Evolutionary conservation across 2,113 vertebrate genomes (phyloP).

Genomic region (Thalassoma bifasciatum): DNA sequence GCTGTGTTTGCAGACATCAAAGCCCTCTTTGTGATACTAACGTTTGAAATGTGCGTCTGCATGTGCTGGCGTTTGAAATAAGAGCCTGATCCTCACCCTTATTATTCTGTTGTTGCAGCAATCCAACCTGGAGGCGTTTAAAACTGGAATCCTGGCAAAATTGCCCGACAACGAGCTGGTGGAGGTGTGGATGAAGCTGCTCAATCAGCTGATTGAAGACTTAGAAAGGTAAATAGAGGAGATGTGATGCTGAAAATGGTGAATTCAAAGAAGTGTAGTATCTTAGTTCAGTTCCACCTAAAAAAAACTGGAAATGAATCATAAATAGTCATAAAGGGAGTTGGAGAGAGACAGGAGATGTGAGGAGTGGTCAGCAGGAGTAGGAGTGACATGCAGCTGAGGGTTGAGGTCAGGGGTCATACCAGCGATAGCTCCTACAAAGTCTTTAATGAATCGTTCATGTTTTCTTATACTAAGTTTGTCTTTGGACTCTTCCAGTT

Average conservation of each 20-base stretch:
- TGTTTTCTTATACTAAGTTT: not conserved
- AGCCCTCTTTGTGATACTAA: not conserved
- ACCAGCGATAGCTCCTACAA: no score
- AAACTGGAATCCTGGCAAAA: conserved; percentile 89
- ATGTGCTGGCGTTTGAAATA: not conserved
- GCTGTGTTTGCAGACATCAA: not conserved
- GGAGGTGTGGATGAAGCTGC: conserved; percentile 90
- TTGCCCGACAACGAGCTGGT: conserved; percentile 80
- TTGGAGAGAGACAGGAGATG: no score
- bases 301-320: no score
- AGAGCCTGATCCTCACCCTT: conserved; percentile 7
- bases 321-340: no score
- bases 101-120: conserved; percentile 82
- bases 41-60: not conserved
- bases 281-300: no score
- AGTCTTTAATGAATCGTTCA: not conserved
- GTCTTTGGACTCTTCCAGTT: conserved; percentile 55
- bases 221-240: conserved; percentile 74
- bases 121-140: conserved; percentile 88
- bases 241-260: not conserved
- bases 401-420: no score
- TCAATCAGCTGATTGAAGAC: conserved; percentile 91
- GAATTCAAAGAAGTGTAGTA: not conserved
- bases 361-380: no score
- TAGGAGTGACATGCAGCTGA: no score